phyloP scores from a whole-genome alignment of 2,888 invertebrate genomes.

The Caenorhabditis uteleia region DNA sequence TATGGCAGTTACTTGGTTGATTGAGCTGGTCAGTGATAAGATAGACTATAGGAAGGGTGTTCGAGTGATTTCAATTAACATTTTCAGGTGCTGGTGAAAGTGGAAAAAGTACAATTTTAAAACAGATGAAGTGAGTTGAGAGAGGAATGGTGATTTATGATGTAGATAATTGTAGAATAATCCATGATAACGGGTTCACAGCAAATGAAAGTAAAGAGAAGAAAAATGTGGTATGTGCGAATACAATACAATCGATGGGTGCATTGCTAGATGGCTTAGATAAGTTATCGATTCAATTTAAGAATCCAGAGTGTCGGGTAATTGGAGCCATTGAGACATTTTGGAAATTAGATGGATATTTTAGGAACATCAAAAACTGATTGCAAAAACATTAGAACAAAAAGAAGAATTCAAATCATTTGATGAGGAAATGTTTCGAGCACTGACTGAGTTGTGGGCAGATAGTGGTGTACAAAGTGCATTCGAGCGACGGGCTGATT shows the following conservation, averaged over 20 bases:
- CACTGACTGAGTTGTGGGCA: conserved; percentile 76
- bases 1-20: not conserved
- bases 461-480: conserved; percentile 97
- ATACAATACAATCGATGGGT: conserved; percentile 95
- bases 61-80: not conserved
- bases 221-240: conserved; percentile 98
- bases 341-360: conserved; percentile 1
- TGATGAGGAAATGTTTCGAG: conserved; percentile 31
- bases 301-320: no score
- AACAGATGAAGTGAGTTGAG: conserved; percentile 96
- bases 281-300: no score
- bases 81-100: conserved; percentile 91
- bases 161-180: conserved; percentile 94
- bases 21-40: no score
- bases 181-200: conserved; percentile 99
- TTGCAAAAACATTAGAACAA: conserved; percentile 19
- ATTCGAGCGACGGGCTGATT: conserved; percentile 98
- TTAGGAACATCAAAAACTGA: conserved; percentile 27
- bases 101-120: conserved; percentile 98
- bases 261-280: conserved; percentile 44
- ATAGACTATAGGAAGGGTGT: not conserved
- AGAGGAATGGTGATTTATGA: no score
- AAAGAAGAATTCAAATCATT: conserved; percentile 38
- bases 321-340: not conserved
- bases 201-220: conserved; percentile 99